Conservation (phyloP, 1,140 invertebrate genomes). For the Heterodera schachtii region DNA sequence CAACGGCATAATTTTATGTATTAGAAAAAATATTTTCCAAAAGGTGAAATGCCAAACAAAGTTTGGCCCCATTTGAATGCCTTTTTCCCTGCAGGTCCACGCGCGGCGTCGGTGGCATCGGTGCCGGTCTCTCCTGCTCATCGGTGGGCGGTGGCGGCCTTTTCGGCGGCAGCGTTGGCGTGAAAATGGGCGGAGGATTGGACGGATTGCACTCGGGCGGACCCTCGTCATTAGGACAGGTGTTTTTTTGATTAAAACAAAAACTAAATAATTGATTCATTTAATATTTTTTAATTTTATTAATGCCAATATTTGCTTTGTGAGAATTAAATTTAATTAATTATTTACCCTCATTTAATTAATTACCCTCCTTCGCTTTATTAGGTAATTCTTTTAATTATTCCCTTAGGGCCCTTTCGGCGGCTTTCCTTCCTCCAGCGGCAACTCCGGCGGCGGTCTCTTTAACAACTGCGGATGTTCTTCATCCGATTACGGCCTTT, state of each 20-base stretch:
- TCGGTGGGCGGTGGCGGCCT: conserved; percentile 8
- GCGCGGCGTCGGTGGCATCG: conserved; percentile 54
- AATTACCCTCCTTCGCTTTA: no score
- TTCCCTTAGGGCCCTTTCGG: conserved; percentile 2
- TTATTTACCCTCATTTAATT: no score
- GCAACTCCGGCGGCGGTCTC: conserved; percentile 7
- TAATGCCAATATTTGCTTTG: no score
- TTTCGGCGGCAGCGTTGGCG: conserved; percentile 21
- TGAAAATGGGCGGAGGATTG: conserved; percentile 32
- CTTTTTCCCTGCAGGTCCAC: conserved; percentile 42
- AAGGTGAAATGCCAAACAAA: no score
- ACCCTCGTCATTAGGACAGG: conserved; percentile 10
- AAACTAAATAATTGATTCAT: no score
- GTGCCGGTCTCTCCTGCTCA: conserved; percentile 46
- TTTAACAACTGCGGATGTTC: conserved; percentile 37
- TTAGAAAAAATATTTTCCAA: no score
- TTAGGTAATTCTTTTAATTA: no score
- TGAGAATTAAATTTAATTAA: no score
- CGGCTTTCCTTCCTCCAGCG: background rate
- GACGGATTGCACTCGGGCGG: conserved; percentile 12
- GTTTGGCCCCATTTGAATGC: no score
- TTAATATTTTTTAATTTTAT: no score
- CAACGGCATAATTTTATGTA: no score
- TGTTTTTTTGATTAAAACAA: no score
- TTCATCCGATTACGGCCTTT: conserved; percentile 35